Conservation (phyloP, 2,888 invertebrate species). For the Choreutis nemorana region DNA sequence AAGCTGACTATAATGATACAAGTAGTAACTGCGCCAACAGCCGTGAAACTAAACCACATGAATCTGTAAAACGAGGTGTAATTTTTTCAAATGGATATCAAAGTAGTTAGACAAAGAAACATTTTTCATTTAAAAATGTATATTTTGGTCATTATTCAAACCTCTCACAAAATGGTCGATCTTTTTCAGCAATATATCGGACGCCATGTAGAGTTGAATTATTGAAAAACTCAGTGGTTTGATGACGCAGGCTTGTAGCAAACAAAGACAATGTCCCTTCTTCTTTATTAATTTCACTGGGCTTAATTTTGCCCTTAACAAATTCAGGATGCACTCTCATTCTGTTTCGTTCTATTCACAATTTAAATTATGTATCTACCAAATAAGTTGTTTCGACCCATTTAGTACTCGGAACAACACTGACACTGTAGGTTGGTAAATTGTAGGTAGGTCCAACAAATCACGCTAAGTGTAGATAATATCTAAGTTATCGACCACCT, state of each 20-base stretch:
- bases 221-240: conserved; percentile 77
- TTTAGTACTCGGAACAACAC: too few relatives aligned
- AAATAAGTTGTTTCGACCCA: neutral
- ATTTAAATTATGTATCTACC: neutral
- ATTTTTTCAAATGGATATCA: neutral
- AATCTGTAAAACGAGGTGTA: conserved; percentile 53
- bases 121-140: neutral
- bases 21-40: conserved; percentile 73
- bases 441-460: conserved; percentile 10
- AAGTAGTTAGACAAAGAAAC: neutral
- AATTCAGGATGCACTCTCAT: conserved; percentile 44
- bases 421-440: neutral
- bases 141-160: conserved; percentile 25
- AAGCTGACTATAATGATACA: conserved; percentile 78
- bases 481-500: conserved; percentile 37
- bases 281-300: conserved; percentile 19
- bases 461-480: conserved; percentile 30
- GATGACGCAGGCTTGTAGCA: conserved; percentile 72
- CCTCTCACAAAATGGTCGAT: conserved; percentile 81
- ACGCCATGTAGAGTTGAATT: conserved; percentile 82
- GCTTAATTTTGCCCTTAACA: conserved; percentile 17
- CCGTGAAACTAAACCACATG: conserved; percentile 81
- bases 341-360: neutral
- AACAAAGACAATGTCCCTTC: conserved; percentile 44
- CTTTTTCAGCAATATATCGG: conserved; percentile 78